phyloP scores from a whole-genome alignment of 2,113 vertebrate species.

The Hiodon alosoides region DNA sequence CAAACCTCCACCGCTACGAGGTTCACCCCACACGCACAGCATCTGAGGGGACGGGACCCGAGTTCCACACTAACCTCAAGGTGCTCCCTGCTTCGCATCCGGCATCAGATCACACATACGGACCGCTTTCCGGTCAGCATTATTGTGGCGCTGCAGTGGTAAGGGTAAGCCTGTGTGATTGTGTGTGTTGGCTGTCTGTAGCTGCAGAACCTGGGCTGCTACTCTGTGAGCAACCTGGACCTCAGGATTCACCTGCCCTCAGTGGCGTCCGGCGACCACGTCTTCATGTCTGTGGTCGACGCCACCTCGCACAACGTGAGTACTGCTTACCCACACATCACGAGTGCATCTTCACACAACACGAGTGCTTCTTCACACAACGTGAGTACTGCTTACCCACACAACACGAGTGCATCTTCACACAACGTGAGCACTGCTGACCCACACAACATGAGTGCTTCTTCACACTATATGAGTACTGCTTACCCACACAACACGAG shows the following conservation, averaged over 20 bases:
- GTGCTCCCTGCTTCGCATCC: conserved; percentile 41
- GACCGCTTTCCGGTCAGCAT: neutral
- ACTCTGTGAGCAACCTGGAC: conserved; percentile 64
- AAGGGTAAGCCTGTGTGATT: neutral
- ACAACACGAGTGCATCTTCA: too few species aligned
- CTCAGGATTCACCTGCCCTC: conserved; percentile 72
- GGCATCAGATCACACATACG: neutral
- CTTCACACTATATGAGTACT: too few species aligned
- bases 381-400: too few species aligned
- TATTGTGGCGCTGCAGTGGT: too few species aligned
- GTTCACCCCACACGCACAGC: conserved; percentile 71
- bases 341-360: too few species aligned
- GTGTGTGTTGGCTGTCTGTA: conserved; percentile 37
- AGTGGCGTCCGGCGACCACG: conserved; percentile 60
- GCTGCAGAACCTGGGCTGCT: conserved; percentile 88
- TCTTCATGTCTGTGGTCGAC: conserved; percentile 74
- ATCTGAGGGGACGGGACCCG: conserved; percentile 69
- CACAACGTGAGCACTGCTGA: too few species aligned
- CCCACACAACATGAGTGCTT: too few species aligned
- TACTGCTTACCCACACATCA: neutral
- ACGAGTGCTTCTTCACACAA: too few species aligned
- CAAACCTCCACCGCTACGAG: conserved; percentile 82
- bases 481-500: too few species aligned
- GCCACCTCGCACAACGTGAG: conserved; percentile 77
- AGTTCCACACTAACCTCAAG: conserved; percentile 79